Conservation (phyloP, 1,140 invertebrate genomes). For the Hetaerina americana region DNA sequence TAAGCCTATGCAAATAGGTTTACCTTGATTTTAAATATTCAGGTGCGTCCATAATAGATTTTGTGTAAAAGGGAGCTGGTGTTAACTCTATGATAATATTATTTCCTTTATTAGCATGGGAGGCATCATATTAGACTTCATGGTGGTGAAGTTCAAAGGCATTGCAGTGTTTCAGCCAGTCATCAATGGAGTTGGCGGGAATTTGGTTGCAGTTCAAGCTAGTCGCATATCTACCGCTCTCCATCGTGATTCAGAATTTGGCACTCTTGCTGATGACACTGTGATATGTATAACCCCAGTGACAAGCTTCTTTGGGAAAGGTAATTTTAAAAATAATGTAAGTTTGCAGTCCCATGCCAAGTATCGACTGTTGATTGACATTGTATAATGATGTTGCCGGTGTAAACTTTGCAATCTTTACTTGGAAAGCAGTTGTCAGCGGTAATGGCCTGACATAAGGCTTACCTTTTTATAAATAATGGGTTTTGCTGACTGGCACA, state of each 20-base stretch:
- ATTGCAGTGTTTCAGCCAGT: slow-evolving; percentile 39
- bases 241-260: slow-evolving; percentile 29
- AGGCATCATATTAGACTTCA: slow-evolving; percentile 29
- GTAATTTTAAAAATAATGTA: background rate
- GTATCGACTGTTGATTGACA: too few relatives aligned
- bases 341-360: too few relatives aligned
- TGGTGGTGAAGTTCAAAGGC: slow-evolving; percentile 28
- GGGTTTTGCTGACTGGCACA: too few relatives aligned
- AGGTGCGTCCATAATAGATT: too few relatives aligned
- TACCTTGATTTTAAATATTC: too few relatives aligned
- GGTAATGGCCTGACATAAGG: too few relatives aligned
- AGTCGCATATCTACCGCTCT: slow-evolving; percentile 47
- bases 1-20: too few relatives aligned
- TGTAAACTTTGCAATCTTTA: too few relatives aligned
- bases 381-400: too few relatives aligned
- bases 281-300: slow-evolving; percentile 31
- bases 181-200: slow-evolving; percentile 47
- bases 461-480: too few relatives aligned
- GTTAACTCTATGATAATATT: background rate
- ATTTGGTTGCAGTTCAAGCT: slow-evolving; percentile 51
- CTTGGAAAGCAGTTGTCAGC: too few relatives aligned
- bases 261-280: slow-evolving; percentile 23
- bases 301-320: slow-evolving; percentile 29
- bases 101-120: slow-evolving; percentile 18
- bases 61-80: too few relatives aligned